phyloP scores from a whole-genome alignment of 2,888 invertebrate species.

The Nemurella pictetii region DNA sequence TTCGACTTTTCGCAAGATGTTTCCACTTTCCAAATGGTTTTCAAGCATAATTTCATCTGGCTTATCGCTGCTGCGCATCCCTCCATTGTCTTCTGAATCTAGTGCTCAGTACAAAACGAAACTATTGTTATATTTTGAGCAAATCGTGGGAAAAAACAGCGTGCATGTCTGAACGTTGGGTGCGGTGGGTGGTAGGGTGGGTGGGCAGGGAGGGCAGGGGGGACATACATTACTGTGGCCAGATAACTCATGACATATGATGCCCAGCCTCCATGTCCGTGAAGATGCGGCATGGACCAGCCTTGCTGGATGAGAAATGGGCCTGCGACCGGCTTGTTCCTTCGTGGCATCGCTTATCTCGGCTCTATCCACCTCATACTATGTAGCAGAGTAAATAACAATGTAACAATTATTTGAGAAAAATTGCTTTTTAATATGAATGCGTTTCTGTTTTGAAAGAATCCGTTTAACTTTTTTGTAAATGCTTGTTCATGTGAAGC shows the following conservation, averaged over 20 bases:
- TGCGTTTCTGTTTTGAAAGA: neutral
- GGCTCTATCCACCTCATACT: neutral
- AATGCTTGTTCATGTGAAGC: neutral
- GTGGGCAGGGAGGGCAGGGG: neutral
- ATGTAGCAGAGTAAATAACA: neutral
- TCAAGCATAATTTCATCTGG: neutral
- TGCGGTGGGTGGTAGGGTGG: neutral
- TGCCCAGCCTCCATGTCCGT: neutral
- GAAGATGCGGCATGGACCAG: neutral
- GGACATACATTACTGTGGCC: conserved; percentile 3
- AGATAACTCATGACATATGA: conserved; percentile 17
- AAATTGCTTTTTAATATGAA: neutral
- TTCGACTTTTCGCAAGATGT: neutral
- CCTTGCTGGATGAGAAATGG: conserved; percentile 1
- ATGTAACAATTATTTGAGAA: neutral
- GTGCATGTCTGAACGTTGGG: neutral
- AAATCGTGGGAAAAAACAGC: neutral
- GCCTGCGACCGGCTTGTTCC: neutral
- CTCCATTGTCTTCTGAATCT: neutral
- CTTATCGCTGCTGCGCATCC: neutral
- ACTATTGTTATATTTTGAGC: conserved; percentile 3
- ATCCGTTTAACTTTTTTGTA: neutral
- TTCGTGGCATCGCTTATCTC: neutral
- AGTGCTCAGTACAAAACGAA: neutral
- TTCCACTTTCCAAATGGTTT: neutral